Evolutionary conservation across 1,140 invertebrate species (phyloP).

Genomic region (Liolophura sinensis): DNA sequence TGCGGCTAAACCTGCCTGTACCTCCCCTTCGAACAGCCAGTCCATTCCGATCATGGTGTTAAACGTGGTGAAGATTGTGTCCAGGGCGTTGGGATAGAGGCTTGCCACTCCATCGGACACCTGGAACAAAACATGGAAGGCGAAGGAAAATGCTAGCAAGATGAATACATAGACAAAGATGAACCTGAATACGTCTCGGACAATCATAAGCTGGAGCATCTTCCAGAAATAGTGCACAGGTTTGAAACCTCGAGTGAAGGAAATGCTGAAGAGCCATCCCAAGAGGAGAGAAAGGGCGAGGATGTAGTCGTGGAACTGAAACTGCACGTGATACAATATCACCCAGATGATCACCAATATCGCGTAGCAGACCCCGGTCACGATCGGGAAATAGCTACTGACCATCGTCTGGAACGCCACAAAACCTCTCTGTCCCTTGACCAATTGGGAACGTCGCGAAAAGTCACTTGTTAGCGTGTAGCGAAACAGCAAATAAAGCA

Average conservation of each 20-base stretch:
- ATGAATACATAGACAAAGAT: slow-evolving; percentile 48
- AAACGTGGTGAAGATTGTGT: slow-evolving; percentile 40
- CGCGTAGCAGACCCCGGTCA: slow-evolving; percentile 28
- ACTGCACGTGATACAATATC: slow-evolving; percentile 22
- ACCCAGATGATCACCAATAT: slow-evolving; percentile 37
- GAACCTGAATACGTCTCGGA: slow-evolving; percentile 44
- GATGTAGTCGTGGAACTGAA: slow-evolving; percentile 36
- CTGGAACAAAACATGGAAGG: slow-evolving; percentile 42
- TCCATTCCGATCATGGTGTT: slow-evolving; percentile 50
- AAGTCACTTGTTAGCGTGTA: slow-evolving; percentile 5
- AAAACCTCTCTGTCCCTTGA: neutral
- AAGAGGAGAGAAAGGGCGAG: slow-evolving; percentile 36
- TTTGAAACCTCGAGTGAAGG: slow-evolving; percentile 46
- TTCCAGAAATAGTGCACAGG: slow-evolving; percentile 48
- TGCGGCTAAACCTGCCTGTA: slow-evolving; percentile 21
- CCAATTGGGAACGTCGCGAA: slow-evolving; percentile 4
- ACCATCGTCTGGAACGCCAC: slow-evolving; percentile 10
- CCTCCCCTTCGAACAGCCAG: slow-evolving; percentile 33
- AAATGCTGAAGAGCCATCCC: slow-evolving; percentile 46
- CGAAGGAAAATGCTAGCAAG: slow-evolving; percentile 46
- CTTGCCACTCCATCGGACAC: slow-evolving; percentile 19
- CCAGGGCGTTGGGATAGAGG: slow-evolving; percentile 23
- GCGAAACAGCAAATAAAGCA: slow-evolving; percentile 12
- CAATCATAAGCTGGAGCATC: slow-evolving; percentile 49
- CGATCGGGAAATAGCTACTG: slow-evolving; percentile 13